phyloP scores from a whole-genome alignment of 2,113 vertebrate genomes.

The Sebastes schlegelii region DNA sequence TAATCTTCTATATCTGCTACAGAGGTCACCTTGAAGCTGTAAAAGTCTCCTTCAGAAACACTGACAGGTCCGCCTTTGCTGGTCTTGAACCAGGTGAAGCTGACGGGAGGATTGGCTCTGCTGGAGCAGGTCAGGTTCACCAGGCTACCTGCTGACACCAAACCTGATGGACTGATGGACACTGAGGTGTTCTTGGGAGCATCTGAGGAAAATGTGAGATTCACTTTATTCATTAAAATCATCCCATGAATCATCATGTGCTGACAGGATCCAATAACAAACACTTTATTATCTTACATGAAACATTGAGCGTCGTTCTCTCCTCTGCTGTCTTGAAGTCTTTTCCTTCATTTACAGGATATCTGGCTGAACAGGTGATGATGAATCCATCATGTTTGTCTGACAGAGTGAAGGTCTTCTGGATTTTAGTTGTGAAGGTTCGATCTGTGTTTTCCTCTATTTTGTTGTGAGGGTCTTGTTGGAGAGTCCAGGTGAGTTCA shows the following conservation, averaged over 20 bases:
- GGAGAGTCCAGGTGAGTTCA: constrained; percentile 50
- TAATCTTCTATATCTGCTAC: no score
- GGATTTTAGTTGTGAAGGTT: neutral
- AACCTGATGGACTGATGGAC: constrained; percentile 10
- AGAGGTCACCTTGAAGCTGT: no score
- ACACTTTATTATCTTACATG: no score
- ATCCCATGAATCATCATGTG: neutral
- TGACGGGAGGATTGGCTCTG: constrained; percentile 63
- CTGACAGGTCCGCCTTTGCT: neutral
- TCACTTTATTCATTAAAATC: neutral
- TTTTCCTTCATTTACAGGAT: no score
- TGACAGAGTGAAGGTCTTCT: neutral
- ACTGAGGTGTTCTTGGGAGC: constrained; percentile 51
- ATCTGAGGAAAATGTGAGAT: constrained; percentile 38
- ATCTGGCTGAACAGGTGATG: no score
- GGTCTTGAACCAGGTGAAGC: constrained; percentile 64
- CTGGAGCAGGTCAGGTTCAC: constrained; percentile 69
- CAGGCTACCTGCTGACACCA: constrained; percentile 28
- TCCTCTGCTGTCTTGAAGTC: no score
- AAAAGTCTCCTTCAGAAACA: neutral
- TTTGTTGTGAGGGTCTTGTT: neutral
- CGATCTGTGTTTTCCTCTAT: neutral
- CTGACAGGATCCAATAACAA: neutral
- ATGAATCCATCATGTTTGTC: no score
- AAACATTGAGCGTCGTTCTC: no score